Percentiles rank a stretch among this genome's conserved stretches.
Evolutionary conservation across 2,888 invertebrate genomes (phyloP).

Genomic region (Orchesella flavescens): DNA sequence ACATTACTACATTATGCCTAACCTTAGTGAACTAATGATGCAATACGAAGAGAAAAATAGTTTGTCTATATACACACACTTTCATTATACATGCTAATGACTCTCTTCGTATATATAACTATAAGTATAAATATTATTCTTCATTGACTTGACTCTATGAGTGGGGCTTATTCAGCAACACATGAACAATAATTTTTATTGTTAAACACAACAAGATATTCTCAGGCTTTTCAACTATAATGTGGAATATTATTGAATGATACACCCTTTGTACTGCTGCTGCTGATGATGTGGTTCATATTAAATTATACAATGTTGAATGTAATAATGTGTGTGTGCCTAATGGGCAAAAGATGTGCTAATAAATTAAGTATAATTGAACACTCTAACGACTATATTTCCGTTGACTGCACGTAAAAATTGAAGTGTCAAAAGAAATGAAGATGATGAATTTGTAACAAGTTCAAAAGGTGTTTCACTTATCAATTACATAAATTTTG

Average conservation of each 20-base stretch:
- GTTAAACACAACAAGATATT: too few species aligned
- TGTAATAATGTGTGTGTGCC: background rate
- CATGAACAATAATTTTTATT: too few species aligned
- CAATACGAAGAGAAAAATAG: slow-evolving; percentile 23
- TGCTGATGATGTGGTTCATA: too few species aligned
- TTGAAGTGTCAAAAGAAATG: background rate
- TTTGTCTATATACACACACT: background rate
- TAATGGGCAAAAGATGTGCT: background rate
- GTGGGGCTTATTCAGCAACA: background rate
- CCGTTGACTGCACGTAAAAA: background rate
- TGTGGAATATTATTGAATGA: too few species aligned
- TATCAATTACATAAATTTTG: background rate
- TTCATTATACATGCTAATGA: too few species aligned
- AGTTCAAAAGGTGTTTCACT: background rate
- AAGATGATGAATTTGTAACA: slow-evolving; percentile 1
- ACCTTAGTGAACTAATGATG: slow-evolving; percentile 61
- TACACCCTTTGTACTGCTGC: too few species aligned
- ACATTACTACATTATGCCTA: slow-evolving; percentile 44
- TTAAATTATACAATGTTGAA: background rate
- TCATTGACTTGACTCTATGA: background rate
- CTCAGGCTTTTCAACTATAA: too few species aligned
- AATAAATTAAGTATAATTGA: background rate
- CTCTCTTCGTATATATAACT: too few species aligned
- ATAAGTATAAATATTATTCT: too few species aligned
- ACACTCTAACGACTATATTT: background rate